Base-by-base conservation (phyloP, 2,888 invertebrate genomes). In the Diarsia brunnea region DNA sequence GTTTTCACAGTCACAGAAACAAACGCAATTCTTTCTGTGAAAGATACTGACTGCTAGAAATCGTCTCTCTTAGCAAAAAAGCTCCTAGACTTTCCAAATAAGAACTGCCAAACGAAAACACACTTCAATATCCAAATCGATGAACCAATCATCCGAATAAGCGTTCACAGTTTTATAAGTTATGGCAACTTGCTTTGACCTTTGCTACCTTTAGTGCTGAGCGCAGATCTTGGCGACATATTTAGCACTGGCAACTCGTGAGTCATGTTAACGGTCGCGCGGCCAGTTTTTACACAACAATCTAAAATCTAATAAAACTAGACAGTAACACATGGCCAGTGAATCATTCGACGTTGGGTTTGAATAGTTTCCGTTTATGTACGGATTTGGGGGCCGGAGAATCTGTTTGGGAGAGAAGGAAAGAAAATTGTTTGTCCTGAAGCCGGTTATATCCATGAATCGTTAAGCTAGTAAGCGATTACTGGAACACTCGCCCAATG, bases 231-330 rank as follows among this genome's bases (percentile, higher is more conserved):
- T 70, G 75, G 76, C 73, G 78, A 87, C 88, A 81, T 79, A 86
- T 86, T 82, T 84, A 84, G 88, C 70, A 14, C 75, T 75, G 69
- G 72, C 78, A 45, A 75, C 60, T 75, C 53, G 66, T 90, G 91
- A 91, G 66, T 91, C 90, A 90, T 83, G 43, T 83, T 90, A 91
- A 91, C 91, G 91, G 91, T 88, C 88, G 84, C 67, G 76, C 70
- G 82, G 76, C 75, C 51, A 81, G 78, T 88, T 89, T 89, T 90
- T 88, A 86, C 84, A 86, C 78, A 81, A 82, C 81, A 82, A 82
- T 84, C 80, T 84, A 84, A 86, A 82, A 82, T 84, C 80, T 84
- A 84, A 86, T 86, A 85, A 84, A 88, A 84, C 78, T 88, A 88
- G 82, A 82, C 58, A 73, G 69, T 78, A 78, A 81, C 84, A 82